Evolutionary conservation across 1,140 invertebrate genomes (phyloP).

Genomic region (Polyergus mexicanus): DNA sequence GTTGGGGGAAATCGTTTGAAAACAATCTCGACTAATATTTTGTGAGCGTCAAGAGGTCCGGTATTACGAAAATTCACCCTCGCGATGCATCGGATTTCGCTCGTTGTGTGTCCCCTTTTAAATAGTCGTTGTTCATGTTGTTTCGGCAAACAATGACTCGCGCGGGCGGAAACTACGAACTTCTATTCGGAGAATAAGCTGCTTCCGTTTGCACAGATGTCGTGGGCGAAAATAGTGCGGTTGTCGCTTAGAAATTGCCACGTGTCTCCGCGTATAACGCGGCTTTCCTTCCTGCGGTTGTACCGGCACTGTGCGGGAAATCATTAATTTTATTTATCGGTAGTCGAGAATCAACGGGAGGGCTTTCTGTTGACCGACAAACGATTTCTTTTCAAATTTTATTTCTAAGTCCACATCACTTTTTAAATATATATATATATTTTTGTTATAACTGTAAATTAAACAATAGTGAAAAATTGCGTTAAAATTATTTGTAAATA

Average conservation of each 20-base stretch:
- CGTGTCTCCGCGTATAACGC: conserved; percentile 42
- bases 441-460: neutral
- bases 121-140: conserved; percentile 37
- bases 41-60: conserved; percentile 19
- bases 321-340: conserved; percentile 39
- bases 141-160: conserved; percentile 44
- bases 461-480: neutral
- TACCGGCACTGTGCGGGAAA: conserved; percentile 30
- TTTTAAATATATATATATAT: neutral
- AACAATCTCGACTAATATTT: conserved; percentile 65
- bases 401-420: neutral
- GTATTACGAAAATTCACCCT: conserved; percentile 57
- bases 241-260: conserved; percentile 51
- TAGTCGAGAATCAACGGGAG: neutral
- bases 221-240: conserved; percentile 50
- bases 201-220: conserved; percentile 58
- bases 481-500: neutral
- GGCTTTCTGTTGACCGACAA: neutral
- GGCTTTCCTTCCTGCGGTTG: conserved; percentile 54
- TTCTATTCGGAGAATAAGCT: conserved; percentile 56
- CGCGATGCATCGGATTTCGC: conserved; percentile 37
- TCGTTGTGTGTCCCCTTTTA: conserved; percentile 25
- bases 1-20: conserved; percentile 52
- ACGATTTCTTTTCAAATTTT: neutral
- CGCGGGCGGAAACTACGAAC: conserved; percentile 35